phyloP scores from a whole-genome alignment of 2,113 vertebrate genomes.

The Petaurus breviceps region DNA sequence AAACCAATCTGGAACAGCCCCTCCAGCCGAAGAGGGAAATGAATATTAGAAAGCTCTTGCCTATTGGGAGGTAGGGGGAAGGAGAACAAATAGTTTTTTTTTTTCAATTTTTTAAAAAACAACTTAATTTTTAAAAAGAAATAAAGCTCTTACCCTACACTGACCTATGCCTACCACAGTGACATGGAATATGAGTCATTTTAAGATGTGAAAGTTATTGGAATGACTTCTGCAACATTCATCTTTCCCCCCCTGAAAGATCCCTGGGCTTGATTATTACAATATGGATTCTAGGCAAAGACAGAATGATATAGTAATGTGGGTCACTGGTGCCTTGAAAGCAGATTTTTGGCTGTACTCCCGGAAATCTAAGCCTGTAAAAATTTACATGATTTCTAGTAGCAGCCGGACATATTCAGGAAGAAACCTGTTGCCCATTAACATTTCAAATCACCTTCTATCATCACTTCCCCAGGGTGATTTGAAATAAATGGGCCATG shows the following conservation, averaged over 20 bases:
- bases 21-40: background rate
- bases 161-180: background rate
- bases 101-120: background rate
- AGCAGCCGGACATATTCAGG: background rate
- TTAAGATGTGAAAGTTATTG: background rate
- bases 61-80: background rate
- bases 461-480: background rate
- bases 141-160: background rate
- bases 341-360: background rate
- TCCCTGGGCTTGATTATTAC: background rate
- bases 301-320: background rate
- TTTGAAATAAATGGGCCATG: background rate
- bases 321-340: background rate
- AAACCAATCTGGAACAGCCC: background rate
- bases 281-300: background rate
- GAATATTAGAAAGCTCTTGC: background rate
- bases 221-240: background rate
- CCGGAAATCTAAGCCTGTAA: background rate
- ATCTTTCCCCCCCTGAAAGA: background rate
- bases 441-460: background rate
- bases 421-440: constrained; percentile 1
- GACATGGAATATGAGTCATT: background rate
- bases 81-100: background rate
- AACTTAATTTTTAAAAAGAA: background rate
- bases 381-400: background rate